Evolutionary conservation across 2,888 invertebrate species (phyloP).

Genomic region (Tetropium fuscum): DNA sequence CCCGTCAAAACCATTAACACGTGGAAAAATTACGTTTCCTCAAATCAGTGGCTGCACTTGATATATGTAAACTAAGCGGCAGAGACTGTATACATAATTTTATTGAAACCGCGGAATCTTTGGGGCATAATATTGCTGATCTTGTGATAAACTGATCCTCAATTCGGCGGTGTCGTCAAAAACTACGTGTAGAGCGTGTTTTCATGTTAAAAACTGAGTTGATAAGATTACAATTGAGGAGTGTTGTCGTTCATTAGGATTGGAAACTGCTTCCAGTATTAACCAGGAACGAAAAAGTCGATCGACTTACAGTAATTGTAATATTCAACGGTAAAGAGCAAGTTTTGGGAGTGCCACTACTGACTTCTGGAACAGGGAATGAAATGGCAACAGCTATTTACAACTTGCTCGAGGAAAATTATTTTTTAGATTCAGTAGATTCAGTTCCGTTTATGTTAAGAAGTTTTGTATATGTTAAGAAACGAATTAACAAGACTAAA

Average conservation of each 20-base stretch:
- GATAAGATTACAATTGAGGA: not conserved
- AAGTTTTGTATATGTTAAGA: not conserved
- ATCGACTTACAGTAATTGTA: not conserved
- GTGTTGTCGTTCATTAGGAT: not conserved
- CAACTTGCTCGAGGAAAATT: not conserved
- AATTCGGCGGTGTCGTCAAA: not conserved
- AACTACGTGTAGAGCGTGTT: not conserved
- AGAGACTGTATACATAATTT: no score
- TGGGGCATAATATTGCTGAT: not conserved
- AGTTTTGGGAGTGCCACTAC: not conserved
- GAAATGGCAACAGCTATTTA: not conserved
- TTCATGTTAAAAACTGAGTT: not conserved
- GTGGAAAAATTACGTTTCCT: no score
- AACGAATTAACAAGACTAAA: not conserved
- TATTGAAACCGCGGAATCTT: not conserved
- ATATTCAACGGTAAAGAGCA: not conserved
- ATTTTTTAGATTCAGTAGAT: not conserved
- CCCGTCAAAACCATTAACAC: no score
- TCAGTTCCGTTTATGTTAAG: not conserved
- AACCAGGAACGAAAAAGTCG: not conserved
- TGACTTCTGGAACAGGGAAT: not conserved
- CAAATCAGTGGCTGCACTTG: no score
- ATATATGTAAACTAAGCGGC: no score
- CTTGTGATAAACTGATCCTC: not conserved
- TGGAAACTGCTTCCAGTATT: no score